Base-by-base conservation (phyloP, 2,113 vertebrate species). In the Pica pica region DNA sequence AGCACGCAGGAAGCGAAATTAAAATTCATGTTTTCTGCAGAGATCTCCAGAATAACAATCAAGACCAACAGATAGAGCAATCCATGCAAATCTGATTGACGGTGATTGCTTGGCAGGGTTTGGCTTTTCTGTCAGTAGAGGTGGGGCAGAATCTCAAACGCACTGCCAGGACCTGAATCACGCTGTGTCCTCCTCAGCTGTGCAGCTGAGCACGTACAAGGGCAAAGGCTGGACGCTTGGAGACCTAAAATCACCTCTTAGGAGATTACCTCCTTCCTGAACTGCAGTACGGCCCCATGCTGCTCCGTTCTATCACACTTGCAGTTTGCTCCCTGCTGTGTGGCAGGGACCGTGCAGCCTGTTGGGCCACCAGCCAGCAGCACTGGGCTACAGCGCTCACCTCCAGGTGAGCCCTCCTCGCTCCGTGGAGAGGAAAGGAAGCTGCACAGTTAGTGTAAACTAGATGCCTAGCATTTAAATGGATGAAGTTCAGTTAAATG, bases 1-100 rank as follows among this genome's bases (percentile, higher is more conserved):
- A 70, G 63, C 76, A 13, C 23, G 21, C 18, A 82, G 35, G 33
- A 83, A 90, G 64, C 0, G 0, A n/a, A 63, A 78, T 77, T 37
- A 57, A 93, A 89, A 76, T 13, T 10, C 30, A 22, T 35, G 33
- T n/a, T 91, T 95, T 80, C 73, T 30, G 1, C 4, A 35, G 42
- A 85, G 63, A 46, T 28, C 59, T 63, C 59, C 2, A 10, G 70
- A 90, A 95, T 86, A 73, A 79, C 86, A 83, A 95, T 83, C 78
- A 90, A 94, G 78, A 74, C 47, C 55, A 77, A 88, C 15, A 90
- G 75, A 90, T 77, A 88, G 79, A 88, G 44, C 87, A 94, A 90
- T 83, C 79, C 75, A 78, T 68, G 92, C 64, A 93, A 86, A 94
- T 71, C 71, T 81, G 82, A 78, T 53, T 39, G 92, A 80, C 4